Conservation (phyloP, 2,888 invertebrate genomes). For the Drosophila mimica region DNA sequence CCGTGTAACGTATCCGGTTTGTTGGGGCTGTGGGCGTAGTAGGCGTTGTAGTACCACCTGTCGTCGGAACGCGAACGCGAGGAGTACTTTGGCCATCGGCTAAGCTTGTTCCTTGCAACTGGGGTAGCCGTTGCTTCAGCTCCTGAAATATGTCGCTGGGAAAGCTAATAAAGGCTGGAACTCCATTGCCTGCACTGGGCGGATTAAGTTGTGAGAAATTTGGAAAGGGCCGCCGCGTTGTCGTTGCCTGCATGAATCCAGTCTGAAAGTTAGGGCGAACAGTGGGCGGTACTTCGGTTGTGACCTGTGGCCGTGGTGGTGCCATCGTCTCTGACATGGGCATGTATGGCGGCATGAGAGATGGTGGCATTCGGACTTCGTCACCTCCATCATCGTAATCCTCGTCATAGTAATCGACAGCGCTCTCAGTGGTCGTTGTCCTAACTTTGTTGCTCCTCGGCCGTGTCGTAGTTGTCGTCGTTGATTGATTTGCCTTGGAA, state of each 20-base stretch:
- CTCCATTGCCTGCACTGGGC: constrained; percentile 51
- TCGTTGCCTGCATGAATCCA: constrained; percentile 78
- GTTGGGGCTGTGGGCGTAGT: constrained; percentile 40
- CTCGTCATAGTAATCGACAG: constrained; percentile 81
- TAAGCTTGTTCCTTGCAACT: constrained; percentile 32
- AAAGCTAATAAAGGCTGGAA: constrained; percentile 84
- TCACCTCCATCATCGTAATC: constrained; percentile 84
- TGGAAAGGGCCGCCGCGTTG: constrained; percentile 78
- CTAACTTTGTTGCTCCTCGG: constrained; percentile 31
- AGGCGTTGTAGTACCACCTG: constrained; percentile 82
- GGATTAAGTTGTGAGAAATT: constrained; percentile 71
- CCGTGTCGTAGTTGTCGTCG: constrained; percentile 12
- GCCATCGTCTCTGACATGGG: constrained; percentile 87
- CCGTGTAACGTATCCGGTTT: constrained; percentile 83
- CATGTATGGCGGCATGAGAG: constrained; percentile 88
- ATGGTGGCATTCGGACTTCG: constrained; percentile 87
- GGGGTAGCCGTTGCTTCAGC: constrained; percentile 77
- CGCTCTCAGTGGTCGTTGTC: constrained; percentile 46
- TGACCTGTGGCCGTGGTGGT: constrained; percentile 77
- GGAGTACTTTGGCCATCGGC: constrained; percentile 16
- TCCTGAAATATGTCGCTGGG: constrained; percentile 85
- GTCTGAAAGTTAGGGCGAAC: constrained; percentile 68
- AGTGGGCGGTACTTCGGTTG: constrained; percentile 48
- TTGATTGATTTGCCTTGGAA: constrained; percentile 18
- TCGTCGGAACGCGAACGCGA: constrained; percentile 8